Conservation (phyloP, 2,888 invertebrate species). For the Drosophila helvetica region DNA sequence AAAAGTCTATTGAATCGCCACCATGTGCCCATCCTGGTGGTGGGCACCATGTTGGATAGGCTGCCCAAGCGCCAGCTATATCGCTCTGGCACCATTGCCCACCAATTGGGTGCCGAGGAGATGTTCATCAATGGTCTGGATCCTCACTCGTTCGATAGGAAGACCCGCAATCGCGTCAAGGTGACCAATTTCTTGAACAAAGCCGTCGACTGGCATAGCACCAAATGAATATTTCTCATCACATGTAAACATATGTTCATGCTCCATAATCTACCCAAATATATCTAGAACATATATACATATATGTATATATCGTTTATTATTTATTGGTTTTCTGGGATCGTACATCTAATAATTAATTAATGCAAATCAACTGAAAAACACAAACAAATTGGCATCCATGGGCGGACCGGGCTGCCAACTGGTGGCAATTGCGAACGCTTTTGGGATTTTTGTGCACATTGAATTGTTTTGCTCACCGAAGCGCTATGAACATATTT, state of each 20-base stretch:
- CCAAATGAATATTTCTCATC: conserved; percentile 18
- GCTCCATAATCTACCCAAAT: background rate
- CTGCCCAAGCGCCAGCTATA: conserved; percentile 29
- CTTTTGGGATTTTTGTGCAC: too few relatives aligned
- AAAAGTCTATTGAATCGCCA: conserved; percentile 42
- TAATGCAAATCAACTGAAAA: too few relatives aligned
- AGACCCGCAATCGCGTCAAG: conserved; percentile 52
- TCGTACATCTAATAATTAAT: too few relatives aligned
- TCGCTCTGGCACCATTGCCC: conserved; percentile 47
- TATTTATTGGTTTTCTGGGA: too few relatives aligned
- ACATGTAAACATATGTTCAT: conserved; percentile 5
- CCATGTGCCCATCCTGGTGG: conserved; percentile 62
- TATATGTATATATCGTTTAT: too few relatives aligned
- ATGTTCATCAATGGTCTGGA: conserved; percentile 56
- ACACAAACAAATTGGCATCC: too few relatives aligned
- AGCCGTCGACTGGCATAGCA: conserved; percentile 50
- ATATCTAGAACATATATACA: too few relatives aligned
- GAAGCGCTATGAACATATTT: too few relatives aligned
- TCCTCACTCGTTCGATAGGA: conserved; percentile 19
- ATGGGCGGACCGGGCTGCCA: too few relatives aligned
- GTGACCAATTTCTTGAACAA: conserved; percentile 53
- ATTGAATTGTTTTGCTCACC: too few relatives aligned
- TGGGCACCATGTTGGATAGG: conserved; percentile 59
- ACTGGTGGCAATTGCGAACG: too few relatives aligned
- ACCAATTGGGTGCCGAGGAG: conserved; percentile 57